Conservation (phyloP, 2,797 vertebrate genomes). For the Phoebastria nigripes region DNA sequence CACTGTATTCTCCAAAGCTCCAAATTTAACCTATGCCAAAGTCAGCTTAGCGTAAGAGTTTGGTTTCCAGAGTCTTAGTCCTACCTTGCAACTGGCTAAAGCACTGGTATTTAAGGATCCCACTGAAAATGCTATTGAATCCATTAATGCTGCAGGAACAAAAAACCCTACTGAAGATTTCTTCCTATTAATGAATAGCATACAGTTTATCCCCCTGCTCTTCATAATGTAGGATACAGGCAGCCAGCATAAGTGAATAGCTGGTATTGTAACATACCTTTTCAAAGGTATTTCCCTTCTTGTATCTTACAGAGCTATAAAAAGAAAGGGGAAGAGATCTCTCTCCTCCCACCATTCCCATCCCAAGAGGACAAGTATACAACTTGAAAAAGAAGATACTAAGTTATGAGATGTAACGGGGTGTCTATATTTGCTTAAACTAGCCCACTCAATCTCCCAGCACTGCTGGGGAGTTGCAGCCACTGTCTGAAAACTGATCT, state of each 20-base stretch:
- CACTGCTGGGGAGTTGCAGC: neutral
- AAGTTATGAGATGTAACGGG: neutral
- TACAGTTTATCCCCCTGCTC: neutral
- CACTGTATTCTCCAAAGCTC: neutral
- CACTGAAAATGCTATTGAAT: neutral
- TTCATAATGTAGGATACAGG: neutral
- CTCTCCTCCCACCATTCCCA: neutral
- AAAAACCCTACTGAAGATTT: neutral
- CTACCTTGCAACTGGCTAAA: neutral
- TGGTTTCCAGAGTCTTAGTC: neutral
- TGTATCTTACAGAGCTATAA: neutral
- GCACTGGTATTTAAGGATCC: neutral
- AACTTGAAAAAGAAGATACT: neutral
- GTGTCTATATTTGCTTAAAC: neutral
- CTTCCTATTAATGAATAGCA: neutral
- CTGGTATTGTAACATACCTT: neutral
- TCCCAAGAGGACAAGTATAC: neutral
- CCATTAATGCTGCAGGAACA: neutral
- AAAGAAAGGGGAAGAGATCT: neutral
- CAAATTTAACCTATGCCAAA: neutral
- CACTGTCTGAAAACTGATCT: neutral
- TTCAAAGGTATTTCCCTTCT: neutral
- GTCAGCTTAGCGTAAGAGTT: neutral
- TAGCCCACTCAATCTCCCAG: neutral
- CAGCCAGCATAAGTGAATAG: neutral